A percentile compares a stretch with the other conserved stretches of the same genome.
These are phyloP conservation scores for Drosophila hydei DNA, from an alignment of 1,140 invertebrate genomes.

Conservation along the genomic window DNA sequence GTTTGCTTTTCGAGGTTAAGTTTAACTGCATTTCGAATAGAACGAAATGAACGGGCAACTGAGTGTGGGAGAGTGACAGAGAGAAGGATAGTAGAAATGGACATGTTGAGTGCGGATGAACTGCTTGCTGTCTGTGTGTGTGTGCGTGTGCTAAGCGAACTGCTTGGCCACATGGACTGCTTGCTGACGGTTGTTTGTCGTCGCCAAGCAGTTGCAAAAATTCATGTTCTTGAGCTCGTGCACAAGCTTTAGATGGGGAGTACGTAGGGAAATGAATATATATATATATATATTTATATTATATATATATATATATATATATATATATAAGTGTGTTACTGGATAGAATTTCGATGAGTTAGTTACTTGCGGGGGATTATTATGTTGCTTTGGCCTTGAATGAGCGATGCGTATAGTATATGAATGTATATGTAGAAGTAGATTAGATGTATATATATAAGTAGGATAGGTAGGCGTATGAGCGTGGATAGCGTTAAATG, in stretches of 20 bases:
- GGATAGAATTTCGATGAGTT: constrained; percentile 6
- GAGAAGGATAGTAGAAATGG: background rate
- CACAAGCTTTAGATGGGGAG: too few relatives aligned
- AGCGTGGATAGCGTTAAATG: constrained; percentile 33
- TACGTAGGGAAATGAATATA: too few relatives aligned
- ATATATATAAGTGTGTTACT: too few relatives aligned
- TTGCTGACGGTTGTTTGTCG: too few relatives aligned
- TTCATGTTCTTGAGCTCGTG: too few relatives aligned
- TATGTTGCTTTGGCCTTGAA: constrained; percentile 22
- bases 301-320: too few relatives aligned
- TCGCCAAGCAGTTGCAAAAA: too few relatives aligned
- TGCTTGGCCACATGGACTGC: background rate
- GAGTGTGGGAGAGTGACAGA: background rate
- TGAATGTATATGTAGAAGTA: constrained; percentile 24
- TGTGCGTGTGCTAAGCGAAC: background rate
- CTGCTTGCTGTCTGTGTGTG: constrained; percentile 5
- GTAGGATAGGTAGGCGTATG: constrained; percentile 28
- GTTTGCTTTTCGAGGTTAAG: constrained; percentile 24
- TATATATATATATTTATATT: too few relatives aligned
- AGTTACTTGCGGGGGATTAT: background rate
- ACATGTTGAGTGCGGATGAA: constrained; percentile 1
- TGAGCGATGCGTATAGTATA: constrained; percentile 17
- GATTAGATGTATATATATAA: constrained; percentile 16
- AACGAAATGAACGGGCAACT: constrained; percentile 1
- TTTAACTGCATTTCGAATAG: constrained; percentile 42